These are phyloP conservation scores for Chorisops tibialis DNA, from an alignment of 2,888 invertebrate species.

Conservation along the genomic window DNA sequence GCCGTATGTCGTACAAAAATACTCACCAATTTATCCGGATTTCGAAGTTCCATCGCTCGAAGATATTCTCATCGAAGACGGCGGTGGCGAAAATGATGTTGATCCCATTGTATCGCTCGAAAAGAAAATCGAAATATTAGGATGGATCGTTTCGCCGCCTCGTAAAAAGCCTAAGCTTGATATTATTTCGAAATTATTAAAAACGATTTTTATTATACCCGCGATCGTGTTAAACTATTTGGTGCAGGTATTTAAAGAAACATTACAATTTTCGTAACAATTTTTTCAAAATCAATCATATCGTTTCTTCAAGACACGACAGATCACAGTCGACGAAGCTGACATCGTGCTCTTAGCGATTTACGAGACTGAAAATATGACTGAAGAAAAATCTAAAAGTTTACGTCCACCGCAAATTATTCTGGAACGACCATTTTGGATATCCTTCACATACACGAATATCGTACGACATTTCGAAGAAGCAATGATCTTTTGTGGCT, in stretches of 20 bases:
- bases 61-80: slow-evolving; percentile 14
- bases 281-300: too few relatives aligned
- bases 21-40: slow-evolving; percentile 25
- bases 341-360: slow-evolving; percentile 28
- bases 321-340: slow-evolving; percentile 31
- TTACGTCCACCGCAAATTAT: slow-evolving; percentile 16
- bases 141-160: slow-evolving; percentile 20
- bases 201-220: slow-evolving; percentile 23
- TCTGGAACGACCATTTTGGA: slow-evolving; percentile 27
- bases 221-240: slow-evolving; percentile 21
- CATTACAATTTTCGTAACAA: background rate
- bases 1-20: slow-evolving; percentile 16
- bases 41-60: slow-evolving; percentile 15
- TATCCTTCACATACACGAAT: slow-evolving; percentile 25
- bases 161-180: slow-evolving; percentile 2
- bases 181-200: background rate
- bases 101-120: background rate
- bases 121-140: slow-evolving; percentile 8
- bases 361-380: slow-evolving; percentile 1
- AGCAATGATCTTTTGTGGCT: slow-evolving; percentile 23
- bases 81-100: too few relatives aligned
- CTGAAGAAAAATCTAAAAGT: slow-evolving; percentile 7
- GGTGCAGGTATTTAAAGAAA: slow-evolving; percentile 16
- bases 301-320: slow-evolving; percentile 18
- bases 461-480: slow-evolving; percentile 11